Percentiles rank a stretch among this genome's conserved stretches.
Conservation (phyloP, 2,888 invertebrate genomes). For the Zootermopsis nevadensis region DNA sequence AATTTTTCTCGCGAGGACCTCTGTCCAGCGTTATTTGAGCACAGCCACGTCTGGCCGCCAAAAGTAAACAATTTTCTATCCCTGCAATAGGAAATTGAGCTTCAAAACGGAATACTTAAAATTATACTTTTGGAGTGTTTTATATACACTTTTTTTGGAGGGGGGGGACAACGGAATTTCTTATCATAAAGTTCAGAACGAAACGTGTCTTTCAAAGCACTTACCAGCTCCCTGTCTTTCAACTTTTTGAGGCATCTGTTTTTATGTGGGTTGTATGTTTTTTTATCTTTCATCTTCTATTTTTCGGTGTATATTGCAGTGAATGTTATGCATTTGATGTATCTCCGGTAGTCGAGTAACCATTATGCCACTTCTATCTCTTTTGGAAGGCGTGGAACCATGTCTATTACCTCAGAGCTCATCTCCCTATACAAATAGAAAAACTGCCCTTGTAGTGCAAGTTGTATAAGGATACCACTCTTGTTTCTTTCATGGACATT, state of each 20-base stretch:
- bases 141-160: background rate
- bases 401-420: conserved; percentile 28
- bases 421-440: conserved; percentile 43
- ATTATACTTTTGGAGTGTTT: conserved; percentile 6
- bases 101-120: background rate
- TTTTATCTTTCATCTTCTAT: background rate
- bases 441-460: conserved; percentile 35
- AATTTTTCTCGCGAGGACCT: too few relatives aligned
- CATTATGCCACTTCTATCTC: conserved; percentile 21
- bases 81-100: too few relatives aligned
- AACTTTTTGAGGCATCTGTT: conserved; percentile 10
- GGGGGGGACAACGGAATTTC: background rate
- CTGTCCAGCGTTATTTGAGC: too few relatives aligned
- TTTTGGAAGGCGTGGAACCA: conserved; percentile 25
- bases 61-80: too few relatives aligned
- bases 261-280: background rate
- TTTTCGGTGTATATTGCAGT: background rate
- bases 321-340: background rate
- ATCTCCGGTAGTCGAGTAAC: background rate
- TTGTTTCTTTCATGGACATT: conserved; percentile 9
- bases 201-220: conserved; percentile 12
- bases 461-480: conserved; percentile 28
- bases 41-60: too few relatives aligned
- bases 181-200: background rate
- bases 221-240: background rate